Evolutionary conservation across 2,113 vertebrate genomes (phyloP).

Genomic region (Dromaius novaehollandiae): DNA sequence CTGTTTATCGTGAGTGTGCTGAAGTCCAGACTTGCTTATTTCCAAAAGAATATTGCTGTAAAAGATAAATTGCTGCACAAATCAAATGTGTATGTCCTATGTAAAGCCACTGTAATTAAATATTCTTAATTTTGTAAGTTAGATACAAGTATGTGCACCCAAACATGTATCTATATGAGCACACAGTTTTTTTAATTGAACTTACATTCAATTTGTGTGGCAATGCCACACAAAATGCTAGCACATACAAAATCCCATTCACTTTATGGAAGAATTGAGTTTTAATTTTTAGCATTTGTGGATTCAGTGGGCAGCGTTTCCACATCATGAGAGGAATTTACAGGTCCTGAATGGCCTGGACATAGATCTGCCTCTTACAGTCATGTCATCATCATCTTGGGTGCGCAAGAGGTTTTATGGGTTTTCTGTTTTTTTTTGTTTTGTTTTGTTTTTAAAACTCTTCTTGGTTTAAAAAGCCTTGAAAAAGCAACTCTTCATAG

Average conservation of each 20-base stretch:
- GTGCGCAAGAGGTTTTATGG: not conserved
- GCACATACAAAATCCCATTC: accelerated
- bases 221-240: not conserved
- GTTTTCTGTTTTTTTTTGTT: no score
- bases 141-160: not conserved
- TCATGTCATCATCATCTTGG: not conserved
- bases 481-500: not conserved
- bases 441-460: not conserved
- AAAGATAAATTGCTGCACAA: not conserved
- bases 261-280: not conserved
- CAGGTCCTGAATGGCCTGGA: no score
- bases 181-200: no score
- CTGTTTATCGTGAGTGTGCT: not conserved
- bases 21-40: not conserved
- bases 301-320: not conserved
- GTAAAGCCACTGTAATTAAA: not conserved
- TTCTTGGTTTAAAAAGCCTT: not conserved
- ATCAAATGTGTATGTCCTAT: not conserved
- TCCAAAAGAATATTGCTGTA: not conserved
- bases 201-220: no score
- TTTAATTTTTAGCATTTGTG: not conserved
- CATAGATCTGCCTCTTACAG: not conserved
- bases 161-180: no score
- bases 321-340: not conserved
- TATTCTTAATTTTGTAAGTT: not conserved